Percentiles rank a stretch among this genome's conserved stretches.
Conservation (phyloP, 2,797 vertebrate species). For the Hoplostethus mediterraneus region DNA sequence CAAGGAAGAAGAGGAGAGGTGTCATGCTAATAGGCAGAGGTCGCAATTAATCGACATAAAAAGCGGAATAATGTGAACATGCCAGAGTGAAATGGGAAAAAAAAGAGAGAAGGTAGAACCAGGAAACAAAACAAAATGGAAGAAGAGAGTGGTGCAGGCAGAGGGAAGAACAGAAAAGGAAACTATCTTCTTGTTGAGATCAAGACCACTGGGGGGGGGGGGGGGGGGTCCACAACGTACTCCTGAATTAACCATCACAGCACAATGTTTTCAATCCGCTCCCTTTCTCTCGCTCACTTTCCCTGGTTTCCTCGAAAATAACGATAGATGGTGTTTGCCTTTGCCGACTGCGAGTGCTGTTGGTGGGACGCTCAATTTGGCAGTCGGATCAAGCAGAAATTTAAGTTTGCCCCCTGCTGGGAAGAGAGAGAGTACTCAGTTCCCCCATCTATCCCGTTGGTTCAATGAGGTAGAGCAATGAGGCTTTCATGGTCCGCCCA, state of each 20-base stretch:
- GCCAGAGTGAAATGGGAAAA: too few species aligned
- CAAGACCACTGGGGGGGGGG: not conserved
- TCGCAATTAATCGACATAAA: too few species aligned
- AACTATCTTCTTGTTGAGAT: not conserved
- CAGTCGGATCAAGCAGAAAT: constrained; percentile 59
- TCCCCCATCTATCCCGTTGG: not conserved
- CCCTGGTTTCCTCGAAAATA: not conserved
- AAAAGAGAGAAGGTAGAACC: not conserved
- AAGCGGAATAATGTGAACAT: too few species aligned
- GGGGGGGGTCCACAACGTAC: not conserved
- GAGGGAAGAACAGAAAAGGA: not conserved
- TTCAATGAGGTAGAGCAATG: too few species aligned
- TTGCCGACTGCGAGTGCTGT: constrained; percentile 15
- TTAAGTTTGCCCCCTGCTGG: constrained; percentile 47
- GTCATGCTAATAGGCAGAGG: too few species aligned
- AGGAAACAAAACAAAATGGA: not conserved
- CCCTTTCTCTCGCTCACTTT: not conserved
- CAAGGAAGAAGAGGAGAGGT: too few species aligned
- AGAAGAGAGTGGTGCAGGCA: not conserved
- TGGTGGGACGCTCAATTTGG: constrained; percentile 46
- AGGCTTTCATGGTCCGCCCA: too few species aligned
- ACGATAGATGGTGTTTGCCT: constrained; percentile 47
- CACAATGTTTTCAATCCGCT: not conserved
- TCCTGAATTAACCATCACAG: constrained; percentile 27
- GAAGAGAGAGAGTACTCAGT: constrained; percentile 29